Evolutionary conservation across 1,140 invertebrate species (phyloP).

Genomic region (Pseudomyrmex pallidus): DNA sequence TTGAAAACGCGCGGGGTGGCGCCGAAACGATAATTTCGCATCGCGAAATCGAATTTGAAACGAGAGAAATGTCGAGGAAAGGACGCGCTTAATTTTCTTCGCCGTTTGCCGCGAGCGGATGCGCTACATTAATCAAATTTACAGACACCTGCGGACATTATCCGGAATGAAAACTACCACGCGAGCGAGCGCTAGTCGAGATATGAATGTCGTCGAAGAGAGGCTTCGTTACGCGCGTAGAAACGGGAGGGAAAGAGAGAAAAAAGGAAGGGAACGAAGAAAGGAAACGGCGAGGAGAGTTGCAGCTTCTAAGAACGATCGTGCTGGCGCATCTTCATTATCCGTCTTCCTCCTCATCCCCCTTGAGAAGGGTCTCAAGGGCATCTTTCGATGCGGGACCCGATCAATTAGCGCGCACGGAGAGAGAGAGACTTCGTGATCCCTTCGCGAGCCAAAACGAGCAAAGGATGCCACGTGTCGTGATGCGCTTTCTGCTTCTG

Average conservation of each 20-base stretch:
- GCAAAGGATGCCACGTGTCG: slow-evolving; percentile 65
- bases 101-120: background rate
- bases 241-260: background rate
- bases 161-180: slow-evolving; percentile 10
- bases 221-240: background rate
- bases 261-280: slow-evolving; percentile 20
- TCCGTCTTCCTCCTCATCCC: slow-evolving; percentile 21
- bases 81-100: background rate
- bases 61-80: background rate
- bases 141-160: slow-evolving; percentile 60
- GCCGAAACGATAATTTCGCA: slow-evolving; percentile 10
- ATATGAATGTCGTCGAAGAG: slow-evolving; percentile 6
- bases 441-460: slow-evolving; percentile 62
- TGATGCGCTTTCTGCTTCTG: slow-evolving; percentile 71
- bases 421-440: slow-evolving; percentile 67
- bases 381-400: slow-evolving; percentile 67
- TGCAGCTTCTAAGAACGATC: slow-evolving; percentile 76
- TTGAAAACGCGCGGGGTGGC: too few relatives aligned
- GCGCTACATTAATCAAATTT: slow-evolving; percentile 68
- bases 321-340: slow-evolving; percentile 80
- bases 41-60: background rate
- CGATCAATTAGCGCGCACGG: slow-evolving; percentile 77
- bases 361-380: slow-evolving; percentile 57
- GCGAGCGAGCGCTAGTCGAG: background rate
- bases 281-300: slow-evolving; percentile 19